phyloP scores from a whole-genome alignment of 2,113 vertebrate genomes.

The Stegastes partitus region DNA sequence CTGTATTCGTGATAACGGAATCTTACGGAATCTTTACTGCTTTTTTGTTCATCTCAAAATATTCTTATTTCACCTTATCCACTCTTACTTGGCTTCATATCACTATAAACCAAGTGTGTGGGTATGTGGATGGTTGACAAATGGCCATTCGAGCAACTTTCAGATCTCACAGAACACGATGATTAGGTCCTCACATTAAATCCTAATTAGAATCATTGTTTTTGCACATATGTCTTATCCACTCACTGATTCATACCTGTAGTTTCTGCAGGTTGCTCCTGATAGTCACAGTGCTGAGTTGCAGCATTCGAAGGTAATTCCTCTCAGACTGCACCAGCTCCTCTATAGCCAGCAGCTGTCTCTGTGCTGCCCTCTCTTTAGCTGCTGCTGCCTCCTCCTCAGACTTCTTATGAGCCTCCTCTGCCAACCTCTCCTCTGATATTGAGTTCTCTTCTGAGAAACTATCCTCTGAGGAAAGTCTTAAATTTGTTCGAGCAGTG shows the following conservation, averaged over 20 bases:
- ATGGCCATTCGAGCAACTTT: no score
- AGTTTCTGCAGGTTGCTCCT: conserved; percentile 85
- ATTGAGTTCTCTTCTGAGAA: conserved; percentile 40
- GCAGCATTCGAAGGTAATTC: conserved; percentile 88
- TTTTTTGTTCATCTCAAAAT: no score
- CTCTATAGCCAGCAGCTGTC: conserved; percentile 86
- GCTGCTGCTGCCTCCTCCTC: conserved; percentile 68
- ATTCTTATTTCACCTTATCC: no score
- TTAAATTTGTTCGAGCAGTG: not conserved
- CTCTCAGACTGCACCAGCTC: conserved; percentile 91
- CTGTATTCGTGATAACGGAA: no score
- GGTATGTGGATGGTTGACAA: no score
- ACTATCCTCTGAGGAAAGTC: conserved; percentile 45
- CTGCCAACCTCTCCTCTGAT: conserved; percentile 47
- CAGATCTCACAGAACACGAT: no score
- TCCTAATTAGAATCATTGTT: no score
- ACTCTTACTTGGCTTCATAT: no score
- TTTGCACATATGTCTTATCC: no score
- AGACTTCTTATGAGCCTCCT: conserved; percentile 65
- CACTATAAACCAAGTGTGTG: no score
- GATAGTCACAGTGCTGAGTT: conserved; percentile 86
- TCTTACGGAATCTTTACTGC: no score
- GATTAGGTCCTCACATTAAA: no score
- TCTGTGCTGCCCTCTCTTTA: conserved; percentile 80
- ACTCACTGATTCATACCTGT: conserved; percentile 68